Evolutionary conservation across 2,113 vertebrate genomes (phyloP).

Genomic region (Tragelaphus scriptus): DNA sequence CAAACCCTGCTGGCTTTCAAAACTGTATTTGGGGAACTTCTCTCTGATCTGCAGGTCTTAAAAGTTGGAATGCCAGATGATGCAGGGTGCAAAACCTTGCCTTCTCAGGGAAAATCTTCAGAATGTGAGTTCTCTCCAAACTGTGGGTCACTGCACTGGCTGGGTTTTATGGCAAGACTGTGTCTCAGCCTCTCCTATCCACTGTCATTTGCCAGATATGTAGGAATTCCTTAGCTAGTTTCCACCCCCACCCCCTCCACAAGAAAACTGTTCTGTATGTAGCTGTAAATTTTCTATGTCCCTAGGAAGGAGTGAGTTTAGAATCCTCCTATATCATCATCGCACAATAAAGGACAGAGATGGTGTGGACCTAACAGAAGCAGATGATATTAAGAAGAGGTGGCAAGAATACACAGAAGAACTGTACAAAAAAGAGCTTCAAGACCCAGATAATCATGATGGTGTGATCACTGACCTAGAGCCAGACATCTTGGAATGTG

Average conservation of each 20-base stretch:
- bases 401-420: too few relatives aligned
- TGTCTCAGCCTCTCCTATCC: background rate
- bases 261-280: background rate
- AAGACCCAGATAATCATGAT: too few relatives aligned
- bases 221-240: background rate
- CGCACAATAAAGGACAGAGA: too few relatives aligned
- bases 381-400: too few relatives aligned
- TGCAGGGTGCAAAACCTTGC: background rate
- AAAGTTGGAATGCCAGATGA: background rate
- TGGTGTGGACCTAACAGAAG: too few relatives aligned
- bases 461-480: too few relatives aligned
- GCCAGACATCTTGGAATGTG: too few relatives aligned
- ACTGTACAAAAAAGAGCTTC: too few relatives aligned
- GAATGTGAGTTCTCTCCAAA: background rate
- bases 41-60: background rate
- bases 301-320: background rate
- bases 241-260: rapidly evolving
- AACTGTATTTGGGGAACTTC: background rate
- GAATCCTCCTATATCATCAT: background rate
- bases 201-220: background rate
- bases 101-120: background rate
- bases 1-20: background rate
- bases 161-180: background rate
- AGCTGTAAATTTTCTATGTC: background rate
- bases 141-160: background rate